These are phyloP conservation scores for Elysia crispata DNA, from an alignment of 2,888 invertebrate genomes.

Conservation along the genomic window DNA sequence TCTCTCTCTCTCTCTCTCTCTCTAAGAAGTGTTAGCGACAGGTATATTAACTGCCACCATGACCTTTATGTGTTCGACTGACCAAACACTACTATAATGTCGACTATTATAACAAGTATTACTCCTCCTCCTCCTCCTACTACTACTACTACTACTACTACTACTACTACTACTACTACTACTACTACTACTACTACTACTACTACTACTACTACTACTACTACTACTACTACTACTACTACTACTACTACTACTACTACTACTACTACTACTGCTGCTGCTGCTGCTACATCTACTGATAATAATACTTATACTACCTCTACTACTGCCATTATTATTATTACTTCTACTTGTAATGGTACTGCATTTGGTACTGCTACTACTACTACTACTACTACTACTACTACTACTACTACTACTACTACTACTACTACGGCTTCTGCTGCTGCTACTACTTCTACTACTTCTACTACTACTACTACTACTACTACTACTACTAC, in stretches of 20 bases:
- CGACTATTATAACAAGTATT: no score
- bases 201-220: constrained; percentile 3
- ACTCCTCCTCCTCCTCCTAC: no score
- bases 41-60: no score
- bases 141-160: constrained; percentile 9
- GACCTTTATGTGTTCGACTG: no score
- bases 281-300: no score
- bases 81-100: no score
- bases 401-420: constrained; percentile 3
- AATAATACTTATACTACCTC: no score
- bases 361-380: background rate
- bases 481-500: constrained; percentile 9
- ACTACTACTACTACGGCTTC: no score
- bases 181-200: no score
- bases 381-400: constrained; percentile 9
- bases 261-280: constrained; percentile 2
- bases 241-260: constrained; percentile 1
- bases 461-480: constrained; percentile 2
- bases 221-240: constrained; percentile 4
- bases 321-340: background rate
- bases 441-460: no score
- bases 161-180: constrained; percentile 9
- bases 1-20: no score
- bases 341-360: background rate
- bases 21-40: no score